Evolutionary conservation across 2,113 vertebrate species (phyloP).

Genomic region (Crotophaga sulcirostris): DNA sequence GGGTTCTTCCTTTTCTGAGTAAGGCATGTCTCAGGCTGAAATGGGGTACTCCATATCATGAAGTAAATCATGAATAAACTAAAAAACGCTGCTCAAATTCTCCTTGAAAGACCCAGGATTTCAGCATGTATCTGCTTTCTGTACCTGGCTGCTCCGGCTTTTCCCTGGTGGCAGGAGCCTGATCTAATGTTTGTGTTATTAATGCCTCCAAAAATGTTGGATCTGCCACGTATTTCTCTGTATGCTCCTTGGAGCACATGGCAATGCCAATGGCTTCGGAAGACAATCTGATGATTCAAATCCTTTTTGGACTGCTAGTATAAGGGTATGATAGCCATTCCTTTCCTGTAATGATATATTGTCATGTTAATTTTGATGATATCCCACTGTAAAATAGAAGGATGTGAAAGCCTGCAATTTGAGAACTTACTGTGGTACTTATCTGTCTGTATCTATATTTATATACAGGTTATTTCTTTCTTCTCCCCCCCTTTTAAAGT

Average conservation of each 20-base stretch:
- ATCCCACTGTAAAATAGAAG: background rate
- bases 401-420: background rate
- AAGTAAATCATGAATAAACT: background rate
- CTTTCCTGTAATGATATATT: background rate
- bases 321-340: background rate
- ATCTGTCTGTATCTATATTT: background rate
- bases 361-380: background rate
- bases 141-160: background rate
- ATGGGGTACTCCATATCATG: background rate
- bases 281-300: background rate
- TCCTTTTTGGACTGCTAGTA: background rate
- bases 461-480: background rate
- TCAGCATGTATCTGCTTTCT: rapidly evolving
- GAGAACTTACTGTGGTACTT: background rate
- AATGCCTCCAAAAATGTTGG: background rate
- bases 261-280: background rate
- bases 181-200: background rate
- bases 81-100: background rate
- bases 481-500: background rate
- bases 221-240: rapidly evolving
- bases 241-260: background rate
- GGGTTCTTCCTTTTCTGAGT: background rate
- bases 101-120: background rate
- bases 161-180: background rate
- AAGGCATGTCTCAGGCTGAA: background rate